These are phyloP conservation scores for Littorina saxatilis DNA, from an alignment of 1,140 invertebrate species.

Conservation along the genomic window DNA sequence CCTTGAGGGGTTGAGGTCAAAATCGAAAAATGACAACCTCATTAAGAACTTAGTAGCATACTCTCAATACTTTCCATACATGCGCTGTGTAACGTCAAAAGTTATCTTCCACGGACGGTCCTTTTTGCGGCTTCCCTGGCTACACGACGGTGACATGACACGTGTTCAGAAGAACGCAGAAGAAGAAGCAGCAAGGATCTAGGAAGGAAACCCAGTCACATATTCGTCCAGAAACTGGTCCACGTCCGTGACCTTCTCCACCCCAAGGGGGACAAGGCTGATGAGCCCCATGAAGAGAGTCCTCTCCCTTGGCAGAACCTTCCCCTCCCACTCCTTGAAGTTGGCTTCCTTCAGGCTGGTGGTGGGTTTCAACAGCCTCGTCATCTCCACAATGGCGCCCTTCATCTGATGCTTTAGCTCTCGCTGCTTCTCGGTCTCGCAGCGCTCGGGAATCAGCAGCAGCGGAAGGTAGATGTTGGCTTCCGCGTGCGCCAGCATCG, in stretches of 20 bases:
- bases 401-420: conserved; percentile 45
- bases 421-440: conserved; percentile 55
- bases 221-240: conserved; percentile 57
- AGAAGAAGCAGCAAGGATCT: not conserved
- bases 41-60: too few species aligned
- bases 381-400: conserved; percentile 36
- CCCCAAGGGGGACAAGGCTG: conserved; percentile 47
- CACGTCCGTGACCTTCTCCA: conserved; percentile 50
- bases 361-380: conserved; percentile 39
- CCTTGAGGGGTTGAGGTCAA: too few species aligned
- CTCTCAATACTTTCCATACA: too few species aligned
- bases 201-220: conserved; percentile 43
- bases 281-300: conserved; percentile 51
- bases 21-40: too few species aligned
- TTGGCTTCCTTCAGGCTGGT: conserved; percentile 35
- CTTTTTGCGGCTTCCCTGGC: too few species aligned
- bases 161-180: too few species aligned
- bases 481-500: conserved; percentile 42
- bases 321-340: conserved; percentile 43
- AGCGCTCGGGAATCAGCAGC: conserved; percentile 46
- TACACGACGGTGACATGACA: too few species aligned
- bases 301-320: conserved; percentile 44
- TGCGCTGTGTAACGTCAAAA: too few species aligned
- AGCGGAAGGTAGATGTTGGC: conserved; percentile 47
- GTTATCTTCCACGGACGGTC: too few species aligned